A percentile compares a stretch with the other conserved stretches of the same genome.
phyloP scores from a whole-genome alignment of 2,113 vertebrate genomes.

The Canis aureus region DNA sequence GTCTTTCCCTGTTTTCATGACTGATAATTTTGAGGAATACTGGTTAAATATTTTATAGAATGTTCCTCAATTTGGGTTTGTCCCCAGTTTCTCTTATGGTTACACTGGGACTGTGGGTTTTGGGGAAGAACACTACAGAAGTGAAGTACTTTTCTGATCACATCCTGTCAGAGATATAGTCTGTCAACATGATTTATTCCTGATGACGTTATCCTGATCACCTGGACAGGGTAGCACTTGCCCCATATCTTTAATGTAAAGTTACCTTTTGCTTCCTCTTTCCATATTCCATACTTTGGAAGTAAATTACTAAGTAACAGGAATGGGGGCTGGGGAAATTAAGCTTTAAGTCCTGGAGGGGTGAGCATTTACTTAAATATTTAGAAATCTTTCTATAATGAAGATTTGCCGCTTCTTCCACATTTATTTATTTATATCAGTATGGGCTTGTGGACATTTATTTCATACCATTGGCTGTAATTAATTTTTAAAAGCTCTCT shows the following conservation, averaged over 20 bases:
- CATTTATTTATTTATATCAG: not conserved
- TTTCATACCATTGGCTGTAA: not conserved
- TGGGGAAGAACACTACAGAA: not conserved
- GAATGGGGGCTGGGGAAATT: not conserved
- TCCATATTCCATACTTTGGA: not conserved
- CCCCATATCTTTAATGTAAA: not conserved
- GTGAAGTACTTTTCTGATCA: not conserved
- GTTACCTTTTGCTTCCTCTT: not conserved
- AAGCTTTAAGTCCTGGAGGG: not conserved
- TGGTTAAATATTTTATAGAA: not conserved
- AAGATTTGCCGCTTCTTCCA: not conserved
- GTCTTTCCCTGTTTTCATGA: not conserved
- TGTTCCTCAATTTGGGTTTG: not conserved
- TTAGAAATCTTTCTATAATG: not conserved
- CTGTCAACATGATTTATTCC: not conserved
- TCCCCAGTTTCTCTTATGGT: not conserved
- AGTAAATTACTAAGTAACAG: not conserved
- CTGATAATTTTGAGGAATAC: not conserved
- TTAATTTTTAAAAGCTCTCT: not conserved
- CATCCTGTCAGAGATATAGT: not conserved
- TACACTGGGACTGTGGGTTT: not conserved
- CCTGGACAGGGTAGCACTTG: not conserved
- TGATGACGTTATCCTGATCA: not conserved
- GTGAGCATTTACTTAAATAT: not conserved
- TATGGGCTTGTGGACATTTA: not conserved